Evolutionary conservation across 1,140 invertebrate species (phyloP).

Genomic region (Andricus grossulariae): DNA sequence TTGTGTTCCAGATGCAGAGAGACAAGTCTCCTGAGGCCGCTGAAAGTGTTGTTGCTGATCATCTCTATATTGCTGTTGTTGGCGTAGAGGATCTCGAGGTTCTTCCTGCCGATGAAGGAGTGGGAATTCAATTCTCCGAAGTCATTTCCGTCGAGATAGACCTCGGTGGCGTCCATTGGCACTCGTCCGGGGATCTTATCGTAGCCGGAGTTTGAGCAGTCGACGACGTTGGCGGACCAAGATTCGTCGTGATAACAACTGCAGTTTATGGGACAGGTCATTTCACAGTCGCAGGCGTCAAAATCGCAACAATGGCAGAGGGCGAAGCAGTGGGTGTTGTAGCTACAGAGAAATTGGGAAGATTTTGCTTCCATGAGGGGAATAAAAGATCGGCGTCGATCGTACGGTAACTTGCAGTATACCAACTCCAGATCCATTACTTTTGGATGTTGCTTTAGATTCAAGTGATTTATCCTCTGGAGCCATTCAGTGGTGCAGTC

Average conservation of each 20-base stretch:
- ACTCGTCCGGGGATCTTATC: constrained; percentile 85
- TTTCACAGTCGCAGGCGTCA: constrained; percentile 90
- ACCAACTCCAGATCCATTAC: constrained; percentile 89
- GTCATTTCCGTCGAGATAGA: constrained; percentile 91
- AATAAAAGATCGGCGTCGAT: constrained; percentile 82
- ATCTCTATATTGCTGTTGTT: constrained; percentile 88
- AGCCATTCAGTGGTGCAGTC: constrained; percentile 93
- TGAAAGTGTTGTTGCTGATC: constrained; percentile 91
- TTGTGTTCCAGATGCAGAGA: constrained; percentile 92
- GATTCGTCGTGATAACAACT: constrained; percentile 91
- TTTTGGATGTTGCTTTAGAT: constrained; percentile 84
- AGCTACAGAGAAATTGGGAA: constrained; percentile 89
- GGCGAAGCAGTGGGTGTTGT: constrained; percentile 87
- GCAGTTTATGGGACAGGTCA: constrained; percentile 90
- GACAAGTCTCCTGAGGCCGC: constrained; percentile 84
- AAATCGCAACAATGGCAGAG: constrained; percentile 92
- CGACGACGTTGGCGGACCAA: constrained; percentile 93
- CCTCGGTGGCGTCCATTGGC: constrained; percentile 93
- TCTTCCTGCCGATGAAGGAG: constrained; percentile 91
- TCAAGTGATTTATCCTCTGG: constrained; percentile 85
- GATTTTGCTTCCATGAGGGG: constrained; percentile 83
- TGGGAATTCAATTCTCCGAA: constrained; percentile 87
- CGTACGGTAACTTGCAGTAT: constrained; percentile 88
- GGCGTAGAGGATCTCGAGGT: constrained; percentile 87
- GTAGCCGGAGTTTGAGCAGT: constrained; percentile 87